Evolutionary conservation across 2,888 invertebrate genomes (phyloP), one percentile per base, ranked within the genome.

Genomic region (Parthenolecanium corni): DNA sequence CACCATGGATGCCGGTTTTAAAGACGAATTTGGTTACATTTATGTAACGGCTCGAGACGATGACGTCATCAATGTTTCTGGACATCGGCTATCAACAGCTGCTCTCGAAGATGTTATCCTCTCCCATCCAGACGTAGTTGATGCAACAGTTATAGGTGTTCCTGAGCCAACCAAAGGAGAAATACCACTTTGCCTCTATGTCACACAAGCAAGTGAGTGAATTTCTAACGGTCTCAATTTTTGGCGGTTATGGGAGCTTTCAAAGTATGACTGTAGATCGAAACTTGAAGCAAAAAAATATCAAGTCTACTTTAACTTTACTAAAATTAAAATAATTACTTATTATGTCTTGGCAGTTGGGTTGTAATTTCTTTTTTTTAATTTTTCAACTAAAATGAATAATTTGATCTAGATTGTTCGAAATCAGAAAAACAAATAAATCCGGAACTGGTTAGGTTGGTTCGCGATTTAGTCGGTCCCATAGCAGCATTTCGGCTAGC

Each of bases 21-120:
- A 82, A 64, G 90, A 91, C 71, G 81, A 84, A 61, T 82, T 84
- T 67, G 91, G 91, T 0, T 88, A 88, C 62, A 79, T 95, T 1
- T 90, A 85, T 74, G 90, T 95, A 14, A 89, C 91, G 56, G 88
- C 93, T 0, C 78, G 95, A 36, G 91, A 89, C 65, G 95, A 95
- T 75, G 95, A 95, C 74, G 87, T 92, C 65, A 94, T 95, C 69
- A 95, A 95, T 73, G 94, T 95, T 1, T 90, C 95, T 0, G 95
- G 94, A 0, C 94, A 94, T 73, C 78, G 94, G 57, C 77, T 95
- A 46, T 91, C 92, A 0, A 91, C 93, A 0, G 84, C 89, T 0
- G 89, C 90, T 0, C 74, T 95, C 3, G 95, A 95, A 73, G 92
- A 95, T 73, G 91, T 92, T 0, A 83, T 92, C 12, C 74, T 93